Percentiles rank a stretch among this genome's conserved stretches.
Conservation (phyloP, 2,888 invertebrate genomes). For the Hyalella azteca region DNA sequence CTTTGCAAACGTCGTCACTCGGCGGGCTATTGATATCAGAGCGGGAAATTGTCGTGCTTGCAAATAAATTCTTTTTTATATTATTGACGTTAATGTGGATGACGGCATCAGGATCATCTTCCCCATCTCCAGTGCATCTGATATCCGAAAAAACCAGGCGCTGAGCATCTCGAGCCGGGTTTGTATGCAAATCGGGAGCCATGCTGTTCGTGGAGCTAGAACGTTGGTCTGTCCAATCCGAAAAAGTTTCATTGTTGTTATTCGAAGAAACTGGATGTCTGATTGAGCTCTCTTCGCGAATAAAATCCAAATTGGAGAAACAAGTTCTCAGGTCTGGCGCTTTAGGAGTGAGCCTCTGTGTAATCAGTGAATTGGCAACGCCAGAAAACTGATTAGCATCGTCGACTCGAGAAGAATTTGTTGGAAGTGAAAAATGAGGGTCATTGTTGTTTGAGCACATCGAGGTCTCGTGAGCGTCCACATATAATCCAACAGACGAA, state of each 20-base stretch:
- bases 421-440: not conserved
- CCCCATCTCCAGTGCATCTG: conserved; percentile 28
- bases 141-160: not conserved
- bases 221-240: not conserved
- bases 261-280: not conserved
- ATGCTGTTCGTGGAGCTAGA: not conserved
- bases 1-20: not conserved
- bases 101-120: conserved; percentile 36
- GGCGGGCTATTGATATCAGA: not conserved
- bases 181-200: not conserved
- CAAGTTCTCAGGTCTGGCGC: not conserved
- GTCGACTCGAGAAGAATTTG: not conserved
- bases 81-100: conserved; percentile 37
- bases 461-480: not conserved
- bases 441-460: not conserved
- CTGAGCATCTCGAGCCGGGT: not conserved
- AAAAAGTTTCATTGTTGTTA: conserved; percentile 4
- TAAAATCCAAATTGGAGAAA: not conserved
- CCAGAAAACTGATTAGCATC: not conserved
- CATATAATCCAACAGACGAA: not conserved
- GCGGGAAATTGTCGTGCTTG: not conserved
- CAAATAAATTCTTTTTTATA: conserved; percentile 19
- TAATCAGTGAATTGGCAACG: not conserved
- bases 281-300: not conserved
- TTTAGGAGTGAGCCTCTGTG: not conserved